A percentile compares a stretch with the other conserved stretches of the same genome.
Evolutionary conservation across 2,797 vertebrate species (phyloP).

Genomic region (Peromyscus aztecus): DNA sequence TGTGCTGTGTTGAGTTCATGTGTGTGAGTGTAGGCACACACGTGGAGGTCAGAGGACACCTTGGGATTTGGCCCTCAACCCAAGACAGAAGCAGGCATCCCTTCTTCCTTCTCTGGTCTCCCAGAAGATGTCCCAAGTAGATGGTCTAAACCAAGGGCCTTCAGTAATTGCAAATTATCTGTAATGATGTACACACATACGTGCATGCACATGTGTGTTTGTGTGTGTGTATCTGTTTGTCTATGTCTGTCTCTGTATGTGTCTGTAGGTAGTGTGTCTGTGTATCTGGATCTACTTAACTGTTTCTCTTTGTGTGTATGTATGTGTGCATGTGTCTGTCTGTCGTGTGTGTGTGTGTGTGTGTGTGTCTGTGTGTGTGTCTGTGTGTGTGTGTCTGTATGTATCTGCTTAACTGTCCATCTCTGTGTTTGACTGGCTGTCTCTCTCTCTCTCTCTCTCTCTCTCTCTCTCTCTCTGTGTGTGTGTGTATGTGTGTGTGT

Average conservation of each 20-base stretch:
- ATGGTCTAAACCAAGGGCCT: too few relatives aligned
- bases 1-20: not conserved
- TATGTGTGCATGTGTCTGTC: fast-evolving
- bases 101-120: too few relatives aligned
- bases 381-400: not conserved
- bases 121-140: too few relatives aligned
- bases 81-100: not conserved
- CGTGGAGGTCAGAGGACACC: not conserved
- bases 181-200: too few relatives aligned
- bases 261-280: not conserved
- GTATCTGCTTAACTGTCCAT: not conserved
- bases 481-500: not conserved
- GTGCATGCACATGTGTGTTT: not conserved
- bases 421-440: not conserved
- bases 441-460: not conserved
- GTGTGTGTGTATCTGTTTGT: not conserved
- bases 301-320: not conserved
- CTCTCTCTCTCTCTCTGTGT: not conserved
- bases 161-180: not conserved
- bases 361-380: not conserved
- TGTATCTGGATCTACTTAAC: not conserved
- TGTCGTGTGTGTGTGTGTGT: fast-evolving
- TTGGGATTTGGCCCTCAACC: not conserved
- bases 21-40: not conserved
- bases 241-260: not conserved